Evolutionary conservation across 1,140 invertebrate genomes (phyloP).

Genomic region (Phymorhynchus buccinoides): DNA sequence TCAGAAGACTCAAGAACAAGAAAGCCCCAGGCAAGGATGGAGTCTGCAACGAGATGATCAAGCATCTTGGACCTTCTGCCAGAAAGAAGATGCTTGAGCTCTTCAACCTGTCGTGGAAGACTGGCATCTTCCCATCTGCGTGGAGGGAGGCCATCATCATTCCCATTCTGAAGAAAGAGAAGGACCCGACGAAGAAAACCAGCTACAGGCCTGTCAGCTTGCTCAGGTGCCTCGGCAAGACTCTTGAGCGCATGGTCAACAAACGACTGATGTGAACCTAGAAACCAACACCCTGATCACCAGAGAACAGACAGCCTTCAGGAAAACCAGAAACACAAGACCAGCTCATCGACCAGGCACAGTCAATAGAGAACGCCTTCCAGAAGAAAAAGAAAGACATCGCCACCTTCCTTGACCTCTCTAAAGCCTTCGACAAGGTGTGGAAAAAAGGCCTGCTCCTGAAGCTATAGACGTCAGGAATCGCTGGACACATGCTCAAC

Average conservation of each 20-base stretch:
- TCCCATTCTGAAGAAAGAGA: constrained; percentile 11
- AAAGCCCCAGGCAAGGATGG: background rate
- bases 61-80: background rate
- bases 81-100: background rate
- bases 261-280: background rate
- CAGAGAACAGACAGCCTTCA: background rate
- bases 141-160: constrained; percentile 6
- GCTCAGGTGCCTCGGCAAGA: constrained; percentile 26
- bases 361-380: constrained; percentile 21
- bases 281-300: constrained; percentile 13
- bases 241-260: constrained; percentile 28
- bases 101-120: background rate
- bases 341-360: constrained; percentile 19
- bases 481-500: background rate
- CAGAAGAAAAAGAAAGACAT: constrained; percentile 39
- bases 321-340: background rate
- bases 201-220: constrained; percentile 23
- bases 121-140: background rate
- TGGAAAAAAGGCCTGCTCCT: constrained; percentile 38
- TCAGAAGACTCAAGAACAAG: constrained; percentile 14
- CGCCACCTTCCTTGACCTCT: constrained; percentile 36
- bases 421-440: constrained; percentile 42
- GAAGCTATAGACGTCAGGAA: constrained; percentile 13
- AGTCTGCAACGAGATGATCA: background rate
- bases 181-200: background rate